Conservation (phyloP, 2,888 invertebrate species). For the Axea sp. region DNA sequence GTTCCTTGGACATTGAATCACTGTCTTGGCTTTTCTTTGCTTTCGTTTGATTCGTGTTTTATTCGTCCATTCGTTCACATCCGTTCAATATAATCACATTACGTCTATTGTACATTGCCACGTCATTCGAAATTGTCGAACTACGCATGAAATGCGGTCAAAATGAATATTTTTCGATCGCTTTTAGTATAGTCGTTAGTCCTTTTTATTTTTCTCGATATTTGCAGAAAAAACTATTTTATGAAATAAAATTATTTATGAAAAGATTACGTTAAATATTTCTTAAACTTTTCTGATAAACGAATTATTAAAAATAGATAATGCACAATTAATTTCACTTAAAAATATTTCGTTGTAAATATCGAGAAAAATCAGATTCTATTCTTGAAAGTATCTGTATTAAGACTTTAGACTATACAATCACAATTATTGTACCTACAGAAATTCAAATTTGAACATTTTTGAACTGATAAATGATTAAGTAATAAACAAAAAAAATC, state of each 20-base stretch:
- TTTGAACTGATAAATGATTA: no score
- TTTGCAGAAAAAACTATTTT: neutral
- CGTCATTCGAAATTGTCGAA: slow-evolving; percentile 54
- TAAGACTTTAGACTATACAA: slow-evolving; percentile 1
- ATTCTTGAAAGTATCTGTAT: slow-evolving; percentile 1
- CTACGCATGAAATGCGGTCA: slow-evolving; percentile 41
- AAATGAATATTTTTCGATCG: slow-evolving; percentile 49
- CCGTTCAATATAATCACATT: slow-evolving; percentile 73
- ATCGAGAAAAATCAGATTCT: slow-evolving; percentile 8
- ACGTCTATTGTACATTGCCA: slow-evolving; percentile 77
- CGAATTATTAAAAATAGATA: neutral
- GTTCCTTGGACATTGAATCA: slow-evolving; percentile 57
- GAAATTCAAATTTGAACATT: neutral
- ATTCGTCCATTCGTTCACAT: slow-evolving; percentile 65
- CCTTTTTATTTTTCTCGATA: slow-evolving; percentile 17
- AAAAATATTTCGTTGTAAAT: no score
- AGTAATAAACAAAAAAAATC: no score
- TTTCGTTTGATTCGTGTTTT: slow-evolving; percentile 65
- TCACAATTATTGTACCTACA: slow-evolving; percentile 2
- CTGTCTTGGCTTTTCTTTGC: slow-evolving; percentile 63
- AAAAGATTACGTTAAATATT: no score
- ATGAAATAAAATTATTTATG: neutral
- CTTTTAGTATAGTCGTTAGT: slow-evolving; percentile 43
- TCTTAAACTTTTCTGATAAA: neutral
- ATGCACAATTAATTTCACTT: no score